A percentile compares a stretch with the other conserved stretches of the same genome.
Evolutionary conservation across 2,888 invertebrate genomes (phyloP).

Genomic region (Argyra leucocephala): DNA sequence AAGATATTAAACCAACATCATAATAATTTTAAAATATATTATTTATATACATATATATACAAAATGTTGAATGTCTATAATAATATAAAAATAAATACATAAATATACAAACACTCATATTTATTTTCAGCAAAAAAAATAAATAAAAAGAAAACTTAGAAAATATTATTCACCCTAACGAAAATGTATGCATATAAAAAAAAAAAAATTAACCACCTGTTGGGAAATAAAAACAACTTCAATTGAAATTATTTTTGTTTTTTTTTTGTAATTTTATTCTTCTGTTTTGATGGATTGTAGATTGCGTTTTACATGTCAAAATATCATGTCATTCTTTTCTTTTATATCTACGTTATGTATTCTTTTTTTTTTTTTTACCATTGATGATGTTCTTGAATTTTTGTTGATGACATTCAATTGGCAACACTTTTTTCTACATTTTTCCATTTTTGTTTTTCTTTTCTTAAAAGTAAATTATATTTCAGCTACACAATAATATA

Average conservation of each 20-base stretch:
- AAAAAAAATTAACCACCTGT: constrained; percentile 1
- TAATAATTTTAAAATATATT: too few species aligned
- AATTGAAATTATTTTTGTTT: background rate
- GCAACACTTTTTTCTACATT: too few species aligned
- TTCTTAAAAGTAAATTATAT: too few species aligned
- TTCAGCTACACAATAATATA: too few species aligned
- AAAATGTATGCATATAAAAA: background rate
- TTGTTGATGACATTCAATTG: background rate
- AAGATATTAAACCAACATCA: too few species aligned
- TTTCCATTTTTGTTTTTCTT: too few species aligned
- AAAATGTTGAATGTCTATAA: too few species aligned
- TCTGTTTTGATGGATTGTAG: background rate
- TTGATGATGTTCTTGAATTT: background rate
- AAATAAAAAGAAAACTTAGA: background rate
- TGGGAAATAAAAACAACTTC: background rate
- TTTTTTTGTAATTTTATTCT: background rate
- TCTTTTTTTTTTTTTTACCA: background rate
- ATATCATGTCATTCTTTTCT: background rate
- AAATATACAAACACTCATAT: too few species aligned
- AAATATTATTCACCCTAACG: background rate
- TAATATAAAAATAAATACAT: too few species aligned
- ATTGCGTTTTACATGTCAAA: constrained; percentile 6
- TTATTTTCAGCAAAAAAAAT: background rate
- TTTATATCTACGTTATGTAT: background rate
- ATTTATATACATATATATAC: too few species aligned